These are phyloP conservation scores for Ptilonorhynchus violaceus DNA, from an alignment of 2,113 vertebrate genomes.

Conservation along the genomic window DNA sequence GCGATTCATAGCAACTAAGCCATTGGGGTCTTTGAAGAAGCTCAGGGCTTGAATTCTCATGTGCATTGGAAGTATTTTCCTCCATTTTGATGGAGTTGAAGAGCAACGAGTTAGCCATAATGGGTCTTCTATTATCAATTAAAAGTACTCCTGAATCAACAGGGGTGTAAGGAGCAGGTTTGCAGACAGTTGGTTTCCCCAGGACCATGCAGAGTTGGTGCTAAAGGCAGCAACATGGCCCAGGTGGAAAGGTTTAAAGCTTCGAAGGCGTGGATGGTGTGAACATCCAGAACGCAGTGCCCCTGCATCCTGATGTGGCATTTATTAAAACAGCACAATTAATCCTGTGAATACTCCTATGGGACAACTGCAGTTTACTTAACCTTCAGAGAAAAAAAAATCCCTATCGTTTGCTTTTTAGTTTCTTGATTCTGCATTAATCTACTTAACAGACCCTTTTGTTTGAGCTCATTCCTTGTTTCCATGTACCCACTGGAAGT, in stretches of 20 bases:
- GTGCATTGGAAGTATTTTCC: neutral
- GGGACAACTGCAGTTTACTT: neutral
- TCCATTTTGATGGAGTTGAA: neutral
- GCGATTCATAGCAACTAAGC: neutral
- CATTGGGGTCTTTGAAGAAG: conserved; percentile 2
- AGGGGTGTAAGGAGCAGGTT: neutral
- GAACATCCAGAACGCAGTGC: neutral
- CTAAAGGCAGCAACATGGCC: neutral
- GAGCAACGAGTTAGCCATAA: neutral
- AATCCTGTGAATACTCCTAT: neutral
- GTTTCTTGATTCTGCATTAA: neutral
- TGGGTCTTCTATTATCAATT: neutral
- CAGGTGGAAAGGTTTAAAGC: neutral
- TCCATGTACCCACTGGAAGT: neutral
- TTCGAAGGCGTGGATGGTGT: rapidly evolving
- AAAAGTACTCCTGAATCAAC: neutral
- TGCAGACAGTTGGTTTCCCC: neutral
- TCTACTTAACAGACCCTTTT: neutral
- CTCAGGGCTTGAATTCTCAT: neutral
- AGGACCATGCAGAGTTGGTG: neutral
- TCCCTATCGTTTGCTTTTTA: neutral
- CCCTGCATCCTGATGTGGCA: rapidly evolving
- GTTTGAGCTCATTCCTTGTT: neutral
- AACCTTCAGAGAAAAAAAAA: neutral
- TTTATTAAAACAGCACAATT: neutral